A percentile compares a stretch with the other conserved stretches of the same genome.
Conservation (phyloP, 2,113 vertebrate genomes). For the Elachura formosa region DNA sequence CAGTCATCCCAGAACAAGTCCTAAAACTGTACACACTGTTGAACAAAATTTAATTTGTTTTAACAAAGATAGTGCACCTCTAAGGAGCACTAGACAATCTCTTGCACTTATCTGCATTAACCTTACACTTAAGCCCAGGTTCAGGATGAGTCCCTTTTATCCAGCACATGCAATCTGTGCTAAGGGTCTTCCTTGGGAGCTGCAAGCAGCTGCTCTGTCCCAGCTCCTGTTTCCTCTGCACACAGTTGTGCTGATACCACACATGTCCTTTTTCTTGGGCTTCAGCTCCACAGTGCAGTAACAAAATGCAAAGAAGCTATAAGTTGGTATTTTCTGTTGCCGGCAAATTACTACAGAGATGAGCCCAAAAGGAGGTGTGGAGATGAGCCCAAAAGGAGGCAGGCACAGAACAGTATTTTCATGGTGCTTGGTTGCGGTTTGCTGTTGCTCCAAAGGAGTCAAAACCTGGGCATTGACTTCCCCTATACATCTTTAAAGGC, state of each 20-base stretch:
- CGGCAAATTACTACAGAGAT: neutral
- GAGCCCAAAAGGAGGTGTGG: neutral
- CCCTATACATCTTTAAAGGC: neutral
- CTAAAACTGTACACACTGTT: neutral
- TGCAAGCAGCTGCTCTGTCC: neutral
- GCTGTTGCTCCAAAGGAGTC: neutral
- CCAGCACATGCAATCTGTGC: rapidly evolving
- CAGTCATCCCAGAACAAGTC: neutral
- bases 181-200: rapidly evolving
- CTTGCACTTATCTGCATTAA: neutral
- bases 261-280: neutral
- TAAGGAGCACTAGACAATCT: neutral
- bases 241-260: neutral
- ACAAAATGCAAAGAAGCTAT: neutral
- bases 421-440: neutral
- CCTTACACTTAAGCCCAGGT: rapidly evolving
- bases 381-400: neutral
- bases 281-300: neutral
- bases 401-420: neutral
- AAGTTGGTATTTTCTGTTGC: neutral
- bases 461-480: neutral
- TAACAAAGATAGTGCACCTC: neutral
- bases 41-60: neutral
- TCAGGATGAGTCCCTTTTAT: neutral
- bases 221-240: neutral